A percentile compares a stretch with the other conserved stretches of the same genome.
These are phyloP conservation scores for Leiothrix lutea DNA, from an alignment of 2,113 vertebrate species.

Conservation along the genomic window DNA sequence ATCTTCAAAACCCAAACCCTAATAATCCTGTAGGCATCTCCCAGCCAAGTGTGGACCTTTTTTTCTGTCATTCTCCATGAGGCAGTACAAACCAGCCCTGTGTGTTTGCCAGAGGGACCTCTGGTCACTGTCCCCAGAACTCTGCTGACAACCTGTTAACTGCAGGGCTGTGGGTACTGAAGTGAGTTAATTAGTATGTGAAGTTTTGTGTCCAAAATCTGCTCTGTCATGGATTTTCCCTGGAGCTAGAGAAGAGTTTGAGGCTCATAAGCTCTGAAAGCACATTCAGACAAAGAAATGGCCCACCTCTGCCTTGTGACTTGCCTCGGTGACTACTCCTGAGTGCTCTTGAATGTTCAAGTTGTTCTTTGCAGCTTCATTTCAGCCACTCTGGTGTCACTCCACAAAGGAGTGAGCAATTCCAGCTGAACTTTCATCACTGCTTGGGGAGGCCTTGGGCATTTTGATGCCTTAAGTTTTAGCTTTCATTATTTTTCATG, in stretches of 20 bases:
- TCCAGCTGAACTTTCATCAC: neutral
- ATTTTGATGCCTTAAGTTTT: neutral
- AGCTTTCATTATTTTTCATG: neutral
- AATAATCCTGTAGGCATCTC: neutral
- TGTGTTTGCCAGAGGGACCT: neutral
- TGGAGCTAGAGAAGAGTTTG: neutral
- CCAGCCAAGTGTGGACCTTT: neutral
- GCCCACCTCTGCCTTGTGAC: neutral
- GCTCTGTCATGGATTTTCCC: neutral
- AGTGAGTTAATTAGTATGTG: neutral
- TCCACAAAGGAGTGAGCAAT: neutral
- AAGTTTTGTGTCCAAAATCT: neutral
- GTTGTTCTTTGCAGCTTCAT: neutral
- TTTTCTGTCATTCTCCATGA: neutral
- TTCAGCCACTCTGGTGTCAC: neutral
- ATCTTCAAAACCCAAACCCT: neutral
- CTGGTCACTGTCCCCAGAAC: neutral
- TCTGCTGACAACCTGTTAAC: neutral
- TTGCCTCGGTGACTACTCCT: accelerated
- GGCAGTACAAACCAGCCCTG: neutral
- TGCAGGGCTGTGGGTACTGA: neutral
- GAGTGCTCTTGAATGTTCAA: accelerated
- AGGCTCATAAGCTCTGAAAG: neutral
- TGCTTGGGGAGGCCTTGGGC: neutral
- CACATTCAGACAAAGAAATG: neutral